Evolutionary conservation across 2,113 vertebrate species (phyloP), one percentile per base, ranked within the genome.

Genomic region (Tragelaphus strepsiceros): DNA sequence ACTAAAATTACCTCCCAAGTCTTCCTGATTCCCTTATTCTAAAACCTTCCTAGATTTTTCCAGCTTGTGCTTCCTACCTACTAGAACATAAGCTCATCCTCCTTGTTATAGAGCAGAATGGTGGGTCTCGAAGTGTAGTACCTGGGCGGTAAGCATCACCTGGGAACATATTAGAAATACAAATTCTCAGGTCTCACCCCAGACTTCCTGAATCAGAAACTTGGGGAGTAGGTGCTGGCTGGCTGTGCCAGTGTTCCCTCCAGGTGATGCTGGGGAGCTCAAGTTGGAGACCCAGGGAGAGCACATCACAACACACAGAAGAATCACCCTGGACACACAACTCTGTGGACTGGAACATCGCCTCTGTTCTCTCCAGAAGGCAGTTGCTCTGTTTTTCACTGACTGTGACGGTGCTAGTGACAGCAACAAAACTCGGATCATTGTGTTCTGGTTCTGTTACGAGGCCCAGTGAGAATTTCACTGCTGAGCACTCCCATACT

Each of bases 271-370:
- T 59, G 62, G 71, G 49, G 24, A 54, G 6, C 59, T 87, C 32
- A 26, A 49, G 71, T 83, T 12, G 62, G 74, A 94, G 64, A 53
- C 14, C 6, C 15, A 7, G 17, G 28, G 43, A 16, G 2, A 62
- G 53, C 12, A 14, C 80, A 8, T 51, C 46, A 54, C 21, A 43
- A 7, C 39, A 43, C 71, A 13, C 12, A 2, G 1, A 26, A 43
- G 77, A 81, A 39, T 77, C 19, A 15, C 14, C 54, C 2, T 56
- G 35, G 43, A 35, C 49, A 21, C 1, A 22, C 1, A 17, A 2
- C 16, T 22, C 24, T 15, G 14, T 24, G 30, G 21, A 11, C 46
- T 10, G n/a, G 7, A 22, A 22, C 39, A 7, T 24, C 3, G 0
- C 64, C 24, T 2, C 3, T 43, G 54, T 53, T 90, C 56, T 51